Evolutionary conservation across 2,113 vertebrate species (phyloP).

Genomic region (Cochlearius cochlearius): DNA sequence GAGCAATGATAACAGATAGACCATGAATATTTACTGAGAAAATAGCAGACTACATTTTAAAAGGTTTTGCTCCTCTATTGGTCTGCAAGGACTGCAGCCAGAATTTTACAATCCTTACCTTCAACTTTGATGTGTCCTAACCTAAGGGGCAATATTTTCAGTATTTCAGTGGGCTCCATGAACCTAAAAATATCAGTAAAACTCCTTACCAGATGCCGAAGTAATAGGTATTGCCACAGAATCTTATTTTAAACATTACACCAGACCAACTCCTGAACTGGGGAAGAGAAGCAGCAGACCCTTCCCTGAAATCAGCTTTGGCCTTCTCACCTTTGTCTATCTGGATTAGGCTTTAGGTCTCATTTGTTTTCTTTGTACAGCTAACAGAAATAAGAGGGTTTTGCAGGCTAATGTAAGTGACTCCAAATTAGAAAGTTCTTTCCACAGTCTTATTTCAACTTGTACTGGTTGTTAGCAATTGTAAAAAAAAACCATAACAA

Average conservation of each 20-base stretch:
- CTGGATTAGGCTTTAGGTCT: not conserved
- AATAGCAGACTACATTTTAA: not conserved
- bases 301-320: not conserved
- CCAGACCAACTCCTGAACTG: not conserved
- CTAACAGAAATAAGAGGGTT: not conserved
- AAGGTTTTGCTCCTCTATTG: not conserved
- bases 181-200: not conserved
- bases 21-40: not conserved
- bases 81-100: not conserved
- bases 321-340: not conserved
- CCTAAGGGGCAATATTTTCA: not conserved
- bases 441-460: constrained; percentile 2
- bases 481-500: not conserved
- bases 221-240: not conserved
- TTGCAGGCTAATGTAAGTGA: not conserved
- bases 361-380: not conserved
- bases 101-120: not conserved
- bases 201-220: not conserved
- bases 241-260: not conserved
- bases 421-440: constrained; percentile 17
- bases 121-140: not conserved
- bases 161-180: not conserved
- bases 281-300: not conserved
- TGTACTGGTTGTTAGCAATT: not conserved
- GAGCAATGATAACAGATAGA: not conserved